Evolutionary conservation across 2,888 invertebrate species (phyloP).

Genomic region (Asteroscopus sphinx): DNA sequence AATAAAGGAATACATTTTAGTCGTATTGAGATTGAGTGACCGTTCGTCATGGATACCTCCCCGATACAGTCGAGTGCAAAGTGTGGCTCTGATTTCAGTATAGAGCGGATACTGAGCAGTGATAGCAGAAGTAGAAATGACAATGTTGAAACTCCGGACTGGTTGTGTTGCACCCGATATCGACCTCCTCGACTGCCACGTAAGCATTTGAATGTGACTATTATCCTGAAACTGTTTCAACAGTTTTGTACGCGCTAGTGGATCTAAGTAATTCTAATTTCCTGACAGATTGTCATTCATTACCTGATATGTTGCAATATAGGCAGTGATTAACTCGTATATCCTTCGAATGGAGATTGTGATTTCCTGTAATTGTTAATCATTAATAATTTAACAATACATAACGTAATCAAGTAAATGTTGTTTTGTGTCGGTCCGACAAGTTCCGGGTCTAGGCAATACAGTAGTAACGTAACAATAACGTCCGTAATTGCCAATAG

Average conservation of each 20-base stretch:
- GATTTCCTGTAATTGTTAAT: slow-evolving; percentile 17
- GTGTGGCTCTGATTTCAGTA: slow-evolving; percentile 89
- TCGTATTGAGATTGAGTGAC: slow-evolving; percentile 38
- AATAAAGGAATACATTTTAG: slow-evolving; percentile 40
- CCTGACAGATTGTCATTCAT: background rate
- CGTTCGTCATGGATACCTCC: slow-evolving; percentile 74
- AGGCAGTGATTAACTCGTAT: slow-evolving; percentile 4
- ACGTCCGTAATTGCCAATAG: too few species aligned
- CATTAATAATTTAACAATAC: slow-evolving; percentile 10
- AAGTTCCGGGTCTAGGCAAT: slow-evolving; percentile 14
- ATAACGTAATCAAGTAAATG: background rate
- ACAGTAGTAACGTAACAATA: background rate
- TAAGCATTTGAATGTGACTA: slow-evolving; percentile 72
- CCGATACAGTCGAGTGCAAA: slow-evolving; percentile 75
- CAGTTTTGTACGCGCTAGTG: background rate
- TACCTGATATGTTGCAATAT: slow-evolving; percentile 1
- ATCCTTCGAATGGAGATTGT: slow-evolving; percentile 14
- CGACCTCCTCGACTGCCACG: slow-evolving; percentile 93
- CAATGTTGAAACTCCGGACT: slow-evolving; percentile 77
- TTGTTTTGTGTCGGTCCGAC: background rate
- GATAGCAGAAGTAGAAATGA: slow-evolving; percentile 69
- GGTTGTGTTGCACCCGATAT: slow-evolving; percentile 93
- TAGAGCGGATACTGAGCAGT: slow-evolving; percentile 90
- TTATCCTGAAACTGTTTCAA: slow-evolving; percentile 6
- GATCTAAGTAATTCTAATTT: background rate